These are phyloP conservation scores for Mythimna loreyi DNA, from an alignment of 2,888 invertebrate genomes.

Conservation along the genomic window DNA sequence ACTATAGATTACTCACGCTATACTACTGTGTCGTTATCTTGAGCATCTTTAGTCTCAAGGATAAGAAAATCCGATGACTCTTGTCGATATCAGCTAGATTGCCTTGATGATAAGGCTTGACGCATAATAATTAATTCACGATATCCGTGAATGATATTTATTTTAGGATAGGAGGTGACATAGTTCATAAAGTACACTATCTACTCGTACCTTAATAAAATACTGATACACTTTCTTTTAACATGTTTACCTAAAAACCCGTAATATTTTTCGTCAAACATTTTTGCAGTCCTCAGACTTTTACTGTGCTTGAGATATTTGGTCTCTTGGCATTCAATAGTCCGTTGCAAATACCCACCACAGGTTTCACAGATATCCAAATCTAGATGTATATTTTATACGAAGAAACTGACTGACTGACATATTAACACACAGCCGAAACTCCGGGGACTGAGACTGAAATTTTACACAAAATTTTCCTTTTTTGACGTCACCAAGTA, in stretches of 20 bases:
- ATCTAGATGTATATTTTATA: too few relatives aligned
- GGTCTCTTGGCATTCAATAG: too few relatives aligned
- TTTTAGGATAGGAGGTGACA: conserved; percentile 23
- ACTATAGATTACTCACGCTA: background rate
- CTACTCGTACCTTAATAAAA: background rate
- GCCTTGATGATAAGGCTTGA: conserved; percentile 8
- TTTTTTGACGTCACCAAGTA: too few relatives aligned
- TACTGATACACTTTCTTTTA: conserved; percentile 7
- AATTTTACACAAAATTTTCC: too few relatives aligned
- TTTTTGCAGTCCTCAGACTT: too few relatives aligned
- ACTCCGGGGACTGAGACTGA: too few relatives aligned
- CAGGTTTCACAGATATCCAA: too few relatives aligned
- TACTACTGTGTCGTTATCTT: background rate
- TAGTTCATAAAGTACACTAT: background rate
- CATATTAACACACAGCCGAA: too few relatives aligned
- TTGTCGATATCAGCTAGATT: background rate
- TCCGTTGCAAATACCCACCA: too few relatives aligned
- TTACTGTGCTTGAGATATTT: too few relatives aligned
- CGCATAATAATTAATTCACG: conserved; percentile 12
- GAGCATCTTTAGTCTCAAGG: conserved; percentile 1
- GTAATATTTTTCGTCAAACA: too few relatives aligned
- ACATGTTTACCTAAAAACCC: conserved; percentile 7
- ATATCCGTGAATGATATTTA: conserved; percentile 6
- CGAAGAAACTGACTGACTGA: too few relatives aligned
- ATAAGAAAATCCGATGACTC: conserved; percentile 8